These are phyloP conservation scores for Betta splendens DNA, from an alignment of 2,797 vertebrate species.

Conservation along the genomic window DNA sequence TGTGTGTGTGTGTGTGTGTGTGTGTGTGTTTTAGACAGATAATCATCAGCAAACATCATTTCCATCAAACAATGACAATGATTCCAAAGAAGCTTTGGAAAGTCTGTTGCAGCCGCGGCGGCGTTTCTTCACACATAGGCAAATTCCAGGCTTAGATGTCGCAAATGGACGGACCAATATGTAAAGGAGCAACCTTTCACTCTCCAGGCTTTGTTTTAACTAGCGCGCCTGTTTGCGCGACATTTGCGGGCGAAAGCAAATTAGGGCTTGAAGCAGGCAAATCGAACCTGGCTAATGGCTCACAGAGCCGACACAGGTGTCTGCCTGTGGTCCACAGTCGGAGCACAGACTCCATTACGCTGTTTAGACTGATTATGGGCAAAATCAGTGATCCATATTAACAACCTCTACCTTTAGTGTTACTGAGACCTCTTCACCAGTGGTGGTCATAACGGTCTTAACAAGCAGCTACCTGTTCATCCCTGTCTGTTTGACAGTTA, in stretches of 20 bases:
- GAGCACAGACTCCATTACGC: neutral
- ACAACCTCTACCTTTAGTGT: constrained; percentile 1
- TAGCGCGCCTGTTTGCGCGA: constrained; percentile 22
- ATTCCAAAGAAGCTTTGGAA: constrained; percentile 18
- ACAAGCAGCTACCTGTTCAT: neutral
- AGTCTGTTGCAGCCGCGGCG: constrained; percentile 27
- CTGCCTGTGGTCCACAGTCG: constrained; percentile 32
- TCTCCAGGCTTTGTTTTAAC: constrained; percentile 42
- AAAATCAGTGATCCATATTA: constrained; percentile 9
- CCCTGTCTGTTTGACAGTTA: no score
- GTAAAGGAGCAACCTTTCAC: constrained; percentile 58
- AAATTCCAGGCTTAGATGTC: constrained; percentile 66
- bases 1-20: constrained; percentile 5
- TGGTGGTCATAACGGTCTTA: neutral
- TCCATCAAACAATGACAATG: constrained; percentile 21
- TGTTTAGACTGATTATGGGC: constrained; percentile 16
- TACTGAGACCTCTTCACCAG: neutral
- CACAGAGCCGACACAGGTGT: constrained; percentile 52
- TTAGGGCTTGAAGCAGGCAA: constrained; percentile 49
- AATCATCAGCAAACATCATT: constrained; percentile 22
- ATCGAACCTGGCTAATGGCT: constrained; percentile 36
- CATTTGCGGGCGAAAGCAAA: constrained; percentile 62
- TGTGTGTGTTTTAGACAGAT: constrained; percentile 20
- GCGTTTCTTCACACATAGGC: constrained; percentile 55
- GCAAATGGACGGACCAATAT: constrained; percentile 63